Evolutionary conservation across 2,888 invertebrate genomes (phyloP).

Genomic region (Eupeodes luniger): DNA sequence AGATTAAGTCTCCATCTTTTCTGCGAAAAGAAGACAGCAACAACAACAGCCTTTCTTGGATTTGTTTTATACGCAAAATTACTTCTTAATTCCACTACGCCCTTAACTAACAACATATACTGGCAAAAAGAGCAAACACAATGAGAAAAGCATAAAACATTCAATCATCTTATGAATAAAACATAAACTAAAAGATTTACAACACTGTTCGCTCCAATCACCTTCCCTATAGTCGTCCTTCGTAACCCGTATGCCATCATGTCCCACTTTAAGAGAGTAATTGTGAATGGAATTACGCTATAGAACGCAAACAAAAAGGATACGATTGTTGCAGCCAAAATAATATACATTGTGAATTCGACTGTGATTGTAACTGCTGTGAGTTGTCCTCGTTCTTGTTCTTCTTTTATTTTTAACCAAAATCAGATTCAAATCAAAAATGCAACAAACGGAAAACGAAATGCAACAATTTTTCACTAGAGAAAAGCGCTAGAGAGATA

Average conservation of each 20-base stretch:
- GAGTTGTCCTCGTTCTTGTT: constrained; percentile 34
- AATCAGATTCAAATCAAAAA: constrained; percentile 41
- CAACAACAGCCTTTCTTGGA: not conserved
- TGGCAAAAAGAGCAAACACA: constrained; percentile 47
- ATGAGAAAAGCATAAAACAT: constrained; percentile 64
- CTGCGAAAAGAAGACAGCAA: not conserved
- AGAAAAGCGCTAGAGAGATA: constrained; percentile 23
- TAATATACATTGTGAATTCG: too few species aligned
- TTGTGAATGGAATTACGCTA: constrained; percentile 62
- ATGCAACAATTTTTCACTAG: constrained; percentile 39
- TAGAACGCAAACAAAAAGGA: constrained; percentile 17
- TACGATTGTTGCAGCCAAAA: constrained; percentile 22
- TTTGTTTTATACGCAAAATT: constrained; percentile 30
- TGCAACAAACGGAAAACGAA: constrained; percentile 11
- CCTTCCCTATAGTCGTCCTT: too few species aligned
- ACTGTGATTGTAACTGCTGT: not conserved
- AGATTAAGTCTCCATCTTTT: constrained; percentile 12
- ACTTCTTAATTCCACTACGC: constrained; percentile 37
- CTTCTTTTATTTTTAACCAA: not conserved
- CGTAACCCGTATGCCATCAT: not conserved
- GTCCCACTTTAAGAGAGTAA: constrained; percentile 50
- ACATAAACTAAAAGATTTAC: constrained; percentile 68
- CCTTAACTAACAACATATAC: constrained; percentile 12
- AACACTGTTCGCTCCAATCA: constrained; percentile 8
- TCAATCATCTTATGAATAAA: constrained; percentile 73